Evolutionary conservation across 2,888 invertebrate species (phyloP).

Genomic region (Ornithoptera priamus): DNA sequence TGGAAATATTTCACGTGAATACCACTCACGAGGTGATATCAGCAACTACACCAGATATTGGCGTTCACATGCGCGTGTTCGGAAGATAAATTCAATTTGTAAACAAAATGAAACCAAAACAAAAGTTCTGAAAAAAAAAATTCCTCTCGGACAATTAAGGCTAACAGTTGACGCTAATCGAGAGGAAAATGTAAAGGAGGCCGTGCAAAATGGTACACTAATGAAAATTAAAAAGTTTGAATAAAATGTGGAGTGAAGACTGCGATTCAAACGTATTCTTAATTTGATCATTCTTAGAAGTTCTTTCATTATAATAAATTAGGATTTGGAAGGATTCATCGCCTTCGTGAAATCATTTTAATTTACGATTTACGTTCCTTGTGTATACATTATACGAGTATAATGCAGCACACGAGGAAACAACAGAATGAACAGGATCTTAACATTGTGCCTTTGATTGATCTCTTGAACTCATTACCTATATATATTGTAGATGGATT

Average conservation of each 20-base stretch:
- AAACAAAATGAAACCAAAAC: conserved; percentile 33
- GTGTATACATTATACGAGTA: too few relatives aligned
- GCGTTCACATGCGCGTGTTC: too few relatives aligned
- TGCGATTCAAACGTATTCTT: conserved; percentile 1
- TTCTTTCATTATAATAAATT: neutral
- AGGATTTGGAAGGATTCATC: neutral
- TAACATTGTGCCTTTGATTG: too few relatives aligned
- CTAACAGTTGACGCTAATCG: conserved; percentile 28
- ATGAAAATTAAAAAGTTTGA: conserved; percentile 26
- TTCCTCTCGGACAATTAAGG: conserved; percentile 28
- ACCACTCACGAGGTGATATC: too few relatives aligned
- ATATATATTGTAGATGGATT: too few relatives aligned
- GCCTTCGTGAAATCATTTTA: too few relatives aligned
- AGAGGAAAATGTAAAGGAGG: conserved; percentile 24
- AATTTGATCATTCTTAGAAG: neutral
- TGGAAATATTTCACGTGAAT: too few relatives aligned
- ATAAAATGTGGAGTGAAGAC: conserved; percentile 20
- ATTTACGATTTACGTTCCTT: too few relatives aligned
- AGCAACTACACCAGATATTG: too few relatives aligned
- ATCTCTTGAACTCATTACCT: too few relatives aligned
- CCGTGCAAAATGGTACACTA: conserved; percentile 28
- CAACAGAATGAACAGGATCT: too few relatives aligned
- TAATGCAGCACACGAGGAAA: too few relatives aligned
- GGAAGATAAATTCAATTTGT: conserved; percentile 35
- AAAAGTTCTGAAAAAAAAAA: conserved; percentile 29